A percentile compares a stretch with the other conserved stretches of the same genome.
These are phyloP conservation scores for Scomberomorus guttatus DNA, from an alignment of 2,797 vertebrate species.

Conservation along the genomic window DNA sequence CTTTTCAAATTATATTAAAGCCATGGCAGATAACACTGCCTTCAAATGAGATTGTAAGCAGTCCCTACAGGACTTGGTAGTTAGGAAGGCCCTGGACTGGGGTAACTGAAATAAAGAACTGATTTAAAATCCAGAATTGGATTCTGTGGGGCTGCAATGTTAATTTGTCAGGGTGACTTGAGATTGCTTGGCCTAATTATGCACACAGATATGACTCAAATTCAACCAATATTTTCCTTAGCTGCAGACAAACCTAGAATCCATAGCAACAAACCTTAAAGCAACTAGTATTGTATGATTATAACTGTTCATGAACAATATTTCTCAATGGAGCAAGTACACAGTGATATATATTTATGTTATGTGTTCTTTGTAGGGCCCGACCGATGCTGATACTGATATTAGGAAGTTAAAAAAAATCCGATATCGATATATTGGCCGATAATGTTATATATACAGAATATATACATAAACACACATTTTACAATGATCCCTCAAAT, in stretches of 20 bases:
- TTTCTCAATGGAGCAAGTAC: no score
- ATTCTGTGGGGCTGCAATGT: constrained; percentile 2
- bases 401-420: no score
- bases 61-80: neutral
- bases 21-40: neutral
- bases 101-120: constrained; percentile 17
- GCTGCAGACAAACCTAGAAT: neutral
- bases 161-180: constrained; percentile 26
- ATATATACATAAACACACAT: no score
- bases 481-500: no score
- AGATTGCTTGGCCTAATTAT: constrained; percentile 23
- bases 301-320: neutral
- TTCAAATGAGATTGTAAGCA: neutral
- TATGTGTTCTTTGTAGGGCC: neutral
- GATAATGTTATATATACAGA: no score
- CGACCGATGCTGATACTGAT: no score
- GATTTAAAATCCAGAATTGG: constrained; percentile 24
- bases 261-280: constrained; percentile 10
- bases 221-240: constrained; percentile 6
- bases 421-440: no score
- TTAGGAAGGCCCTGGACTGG: neutral
- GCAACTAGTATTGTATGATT: neutral
- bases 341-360: neutral
- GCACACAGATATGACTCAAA: constrained; percentile 3
- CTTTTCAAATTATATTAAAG: neutral